Evolutionary conservation across 2,113 vertebrate species (phyloP), one percentile per base, ranked within the genome.

Genomic region (Camarhynchus parvulus): DNA sequence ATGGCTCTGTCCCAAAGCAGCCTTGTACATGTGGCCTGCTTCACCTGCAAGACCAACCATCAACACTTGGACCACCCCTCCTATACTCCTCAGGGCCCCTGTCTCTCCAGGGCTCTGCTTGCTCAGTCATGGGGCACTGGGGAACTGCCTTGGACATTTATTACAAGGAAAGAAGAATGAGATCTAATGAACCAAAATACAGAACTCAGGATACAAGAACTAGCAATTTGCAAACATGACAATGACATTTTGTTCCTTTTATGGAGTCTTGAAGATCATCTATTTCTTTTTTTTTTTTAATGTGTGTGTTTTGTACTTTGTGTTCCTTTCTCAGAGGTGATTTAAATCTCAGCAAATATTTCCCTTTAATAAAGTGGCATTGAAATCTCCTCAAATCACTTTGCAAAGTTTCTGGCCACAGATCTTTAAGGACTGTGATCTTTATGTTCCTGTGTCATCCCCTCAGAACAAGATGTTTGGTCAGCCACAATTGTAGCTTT

Each of bases 81-180:
- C 28, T 7, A 18, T 7, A 2, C 5, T 62, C 42, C 28, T 6
- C 33, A 18, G 25, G 42, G 28, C 22, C 0, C 0, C 10, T 58
- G 30, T 28, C 31, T 52, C 53, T 47, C 64, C 28, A 47, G 46
- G 63, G 20, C 31, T 70, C n/a, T 5, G 8, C 31, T 62, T 62
- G 41, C 61, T 73, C 59, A 27, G 41, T 11, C 53, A 31, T 0
- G 0, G 27, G 33, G 23, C 49, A 39, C 33, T 20, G 12, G 8
- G 27, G 33, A 83, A 30, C 41, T 66, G 18, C 46, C 55, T 49
- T 39, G 59, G 59, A 12, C 30, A 42, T 52, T 62, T 47, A 31
- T 31, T 41, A 68, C 13, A 66, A 46, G 12, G 50, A 12, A 87
- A 89, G 31, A 90, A 89, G 39, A 59, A 78, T 33, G 39, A 89